Base-by-base conservation (phyloP, 2,888 invertebrate genomes). In the Limenitis camilla region DNA sequence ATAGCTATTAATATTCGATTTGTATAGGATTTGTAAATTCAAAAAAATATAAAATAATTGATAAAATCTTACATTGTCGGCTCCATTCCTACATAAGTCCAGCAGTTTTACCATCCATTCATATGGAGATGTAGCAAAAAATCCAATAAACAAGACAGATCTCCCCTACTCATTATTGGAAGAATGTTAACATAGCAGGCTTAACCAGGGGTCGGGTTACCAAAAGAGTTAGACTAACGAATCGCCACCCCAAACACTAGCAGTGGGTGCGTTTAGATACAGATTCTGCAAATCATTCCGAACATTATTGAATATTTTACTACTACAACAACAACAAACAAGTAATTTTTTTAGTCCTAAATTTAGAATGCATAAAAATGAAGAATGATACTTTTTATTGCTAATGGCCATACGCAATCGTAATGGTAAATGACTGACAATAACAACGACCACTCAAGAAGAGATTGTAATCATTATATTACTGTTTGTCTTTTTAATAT, bases 111-210 rank as follows among this genome's bases (percentile, higher is more conserved):
- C 72, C 75, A 72, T 67, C 78, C 68, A 86, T 87, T 87, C 86
- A 87, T 84, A 87, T 87, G 86, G 80, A 87, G 82, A 87, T 81
- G 86, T 72, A 80, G 83, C 85, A 86, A 86, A 87, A 86, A 87
- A 86, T 85, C 86, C 84, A 86, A 86, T 87, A 86, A 86, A 86
- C 85, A 85, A 83, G 81, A 81, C 79, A 77, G 69, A 69, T 72
- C 76, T 78, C 81, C 85, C 84, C 81, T 76, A 52, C 68, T 74
- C 83, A 83, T 86, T 86, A 86, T 86, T 85, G 84, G 85, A 84
- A 82, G 83, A 86, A 86, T 86, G 83, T 85, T 83, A 86, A 79
- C 80, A 80, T 77, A 72, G 77, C 81, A 80, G 72, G 75, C 80
- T 85, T 81, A 86, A 81, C 80, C 76, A 62, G 72, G 82, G 83